A percentile compares a stretch with the other conserved stretches of the same genome.
phyloP scores from a whole-genome alignment of 2,888 invertebrate species.

The Ametastegia equiseti region DNA sequence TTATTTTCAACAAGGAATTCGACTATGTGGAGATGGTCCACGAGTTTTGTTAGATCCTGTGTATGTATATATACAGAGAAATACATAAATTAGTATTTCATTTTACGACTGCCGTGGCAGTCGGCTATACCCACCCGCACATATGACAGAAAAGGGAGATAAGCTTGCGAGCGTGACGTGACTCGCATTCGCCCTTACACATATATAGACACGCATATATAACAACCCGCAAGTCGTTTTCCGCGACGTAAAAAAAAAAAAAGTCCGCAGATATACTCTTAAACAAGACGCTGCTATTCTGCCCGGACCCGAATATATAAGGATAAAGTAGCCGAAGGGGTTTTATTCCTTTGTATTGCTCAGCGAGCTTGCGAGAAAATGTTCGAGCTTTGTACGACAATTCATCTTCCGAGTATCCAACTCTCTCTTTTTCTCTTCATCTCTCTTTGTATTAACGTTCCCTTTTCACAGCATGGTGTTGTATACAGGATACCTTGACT shows the following conservation, averaged over 20 bases:
- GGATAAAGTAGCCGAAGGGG: background rate
- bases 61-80: background rate
- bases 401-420: background rate
- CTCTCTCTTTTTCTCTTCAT: background rate
- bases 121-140: background rate
- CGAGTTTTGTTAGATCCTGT: too few species aligned
- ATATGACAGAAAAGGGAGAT: conserved; percentile 37
- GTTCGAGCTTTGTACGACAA: background rate
- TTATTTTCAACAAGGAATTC: too few species aligned
- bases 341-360: conserved; percentile 9
- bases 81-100: conserved; percentile 38
- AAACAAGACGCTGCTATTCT: conserved; percentile 14
- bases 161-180: conserved; percentile 22
- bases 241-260: conserved; percentile 13
- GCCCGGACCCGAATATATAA: background rate
- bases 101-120: conserved; percentile 22
- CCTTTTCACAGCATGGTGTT: background rate
- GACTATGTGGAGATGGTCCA: too few species aligned
- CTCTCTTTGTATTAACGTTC: background rate
- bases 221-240: conserved; percentile 7
- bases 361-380: background rate
- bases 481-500: background rate
- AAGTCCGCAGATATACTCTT: conserved; percentile 13
- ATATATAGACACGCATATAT: background rate
- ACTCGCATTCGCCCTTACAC: conserved; percentile 25